Conservation (phyloP, 2,888 invertebrate genomes). For the Anorthoa munda region DNA sequence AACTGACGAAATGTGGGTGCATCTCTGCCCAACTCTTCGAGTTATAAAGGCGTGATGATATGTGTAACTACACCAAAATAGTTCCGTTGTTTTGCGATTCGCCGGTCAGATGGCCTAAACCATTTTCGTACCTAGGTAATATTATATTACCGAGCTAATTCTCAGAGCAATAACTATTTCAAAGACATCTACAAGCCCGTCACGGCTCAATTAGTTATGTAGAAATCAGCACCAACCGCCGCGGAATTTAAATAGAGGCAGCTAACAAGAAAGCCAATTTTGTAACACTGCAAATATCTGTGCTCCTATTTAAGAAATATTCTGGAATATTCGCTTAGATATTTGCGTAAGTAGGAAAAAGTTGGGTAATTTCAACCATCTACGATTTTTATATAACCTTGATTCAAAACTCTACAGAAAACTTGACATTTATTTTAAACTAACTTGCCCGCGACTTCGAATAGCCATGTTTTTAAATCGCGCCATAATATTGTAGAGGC, state of each 20-base stretch:
- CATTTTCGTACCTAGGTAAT: constrained; percentile 22
- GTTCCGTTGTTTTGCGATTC: background rate
- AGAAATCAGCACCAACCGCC: constrained; percentile 68
- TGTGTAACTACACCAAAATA: background rate
- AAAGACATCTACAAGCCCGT: constrained; percentile 62
- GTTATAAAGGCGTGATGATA: too few species aligned
- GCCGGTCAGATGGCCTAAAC: background rate
- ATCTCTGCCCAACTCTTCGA: too few species aligned
- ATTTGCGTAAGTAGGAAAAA: background rate
- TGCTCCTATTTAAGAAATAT: constrained; percentile 9
- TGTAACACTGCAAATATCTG: constrained; percentile 46
- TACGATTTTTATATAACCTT: background rate
- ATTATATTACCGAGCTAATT: constrained; percentile 31
- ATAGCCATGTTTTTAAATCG: too few species aligned
- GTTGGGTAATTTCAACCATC: too few species aligned
- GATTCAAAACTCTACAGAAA: background rate
- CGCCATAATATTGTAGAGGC: too few species aligned
- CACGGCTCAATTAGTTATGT: constrained; percentile 71
- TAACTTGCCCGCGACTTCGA: too few species aligned
- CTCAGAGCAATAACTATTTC: constrained; percentile 50
- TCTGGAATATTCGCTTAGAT: background rate
- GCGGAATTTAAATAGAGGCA: constrained; percentile 67
- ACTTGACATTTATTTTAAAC: too few species aligned
- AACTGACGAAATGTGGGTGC: too few species aligned
- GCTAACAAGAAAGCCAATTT: constrained; percentile 65